A percentile compares a stretch with the other conserved stretches of the same genome.
Evolutionary conservation across 1,140 invertebrate genomes (phyloP).

Genomic region (Grapholita molesta): DNA sequence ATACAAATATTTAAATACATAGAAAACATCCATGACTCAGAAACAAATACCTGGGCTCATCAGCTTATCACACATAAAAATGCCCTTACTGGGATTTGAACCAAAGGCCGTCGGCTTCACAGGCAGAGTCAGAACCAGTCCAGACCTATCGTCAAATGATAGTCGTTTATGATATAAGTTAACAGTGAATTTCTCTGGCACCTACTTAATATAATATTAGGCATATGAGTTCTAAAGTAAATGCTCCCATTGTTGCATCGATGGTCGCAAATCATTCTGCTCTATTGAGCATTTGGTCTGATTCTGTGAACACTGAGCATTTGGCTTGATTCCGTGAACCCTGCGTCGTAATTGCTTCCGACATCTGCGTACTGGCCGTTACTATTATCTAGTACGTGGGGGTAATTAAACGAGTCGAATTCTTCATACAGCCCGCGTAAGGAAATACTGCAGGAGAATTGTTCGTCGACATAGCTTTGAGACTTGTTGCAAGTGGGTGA

Average conservation of each 20-base stretch:
- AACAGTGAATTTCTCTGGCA: background rate
- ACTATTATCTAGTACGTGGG: background rate
- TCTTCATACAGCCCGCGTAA: background rate
- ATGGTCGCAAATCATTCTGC: background rate
- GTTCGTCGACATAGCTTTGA: too few species aligned
- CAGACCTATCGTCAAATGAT: too few species aligned
- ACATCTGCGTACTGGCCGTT: background rate
- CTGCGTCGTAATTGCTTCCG: conserved; percentile 1
- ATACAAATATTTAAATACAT: too few species aligned
- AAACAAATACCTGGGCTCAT: too few species aligned
- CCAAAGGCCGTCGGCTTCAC: too few species aligned
- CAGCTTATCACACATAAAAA: too few species aligned
- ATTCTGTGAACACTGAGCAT: background rate
- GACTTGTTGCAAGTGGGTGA: too few species aligned
- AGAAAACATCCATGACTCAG: too few species aligned
- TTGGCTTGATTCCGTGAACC: background rate
- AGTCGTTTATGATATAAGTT: background rate
- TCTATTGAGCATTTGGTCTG: background rate
- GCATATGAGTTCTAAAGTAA: background rate
- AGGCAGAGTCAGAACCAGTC: too few species aligned
- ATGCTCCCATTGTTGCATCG: background rate
- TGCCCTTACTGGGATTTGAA: too few species aligned
- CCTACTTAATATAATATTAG: too few species aligned
- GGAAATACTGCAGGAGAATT: background rate
- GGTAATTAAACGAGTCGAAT: background rate